Conservation (phyloP, 2,888 invertebrate species). For the Xestia c-nigrum region DNA sequence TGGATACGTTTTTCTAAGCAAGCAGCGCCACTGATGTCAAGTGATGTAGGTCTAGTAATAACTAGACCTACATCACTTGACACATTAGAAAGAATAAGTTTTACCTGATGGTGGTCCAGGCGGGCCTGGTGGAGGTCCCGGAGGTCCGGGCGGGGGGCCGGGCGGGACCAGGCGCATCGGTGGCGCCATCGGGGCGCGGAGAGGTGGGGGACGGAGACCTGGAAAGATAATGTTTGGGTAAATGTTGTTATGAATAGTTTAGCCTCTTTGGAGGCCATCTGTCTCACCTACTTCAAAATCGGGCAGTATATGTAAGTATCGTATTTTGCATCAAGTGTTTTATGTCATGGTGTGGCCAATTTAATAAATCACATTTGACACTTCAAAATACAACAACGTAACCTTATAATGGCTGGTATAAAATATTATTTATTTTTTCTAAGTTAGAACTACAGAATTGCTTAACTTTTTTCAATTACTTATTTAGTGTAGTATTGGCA, state of each 20-base stretch:
- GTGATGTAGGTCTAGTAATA: not conserved
- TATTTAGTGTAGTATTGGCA: too few relatives aligned
- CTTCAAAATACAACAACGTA: too few relatives aligned
- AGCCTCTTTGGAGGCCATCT: not conserved
- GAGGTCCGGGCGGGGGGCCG: constrained; percentile 45
- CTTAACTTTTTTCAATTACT: too few relatives aligned
- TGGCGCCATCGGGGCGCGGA: constrained; percentile 72
- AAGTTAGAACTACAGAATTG: too few relatives aligned
- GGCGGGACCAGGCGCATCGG: constrained; percentile 48
- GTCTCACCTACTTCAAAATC: not conserved
- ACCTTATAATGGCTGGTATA: too few relatives aligned
- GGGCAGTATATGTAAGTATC: not conserved
- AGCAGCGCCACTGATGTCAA: not conserved
- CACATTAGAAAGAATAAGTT: too few relatives aligned
- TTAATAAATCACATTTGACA: too few relatives aligned
- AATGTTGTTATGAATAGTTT: not conserved
- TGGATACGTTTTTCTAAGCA: not conserved
- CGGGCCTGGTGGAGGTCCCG: constrained; percentile 55
- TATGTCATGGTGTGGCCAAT: not conserved
- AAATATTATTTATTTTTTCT: too few relatives aligned
- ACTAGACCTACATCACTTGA: too few relatives aligned
- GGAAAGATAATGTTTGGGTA: not conserved
- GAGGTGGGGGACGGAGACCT: constrained; percentile 82
- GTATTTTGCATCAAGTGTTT: not conserved
- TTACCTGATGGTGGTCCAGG: constrained; percentile 87